Evolutionary conservation across 1,140 invertebrate genomes (phyloP), one percentile per base, ranked within the genome.

Genomic region (Brachionus plicatilis): DNA sequence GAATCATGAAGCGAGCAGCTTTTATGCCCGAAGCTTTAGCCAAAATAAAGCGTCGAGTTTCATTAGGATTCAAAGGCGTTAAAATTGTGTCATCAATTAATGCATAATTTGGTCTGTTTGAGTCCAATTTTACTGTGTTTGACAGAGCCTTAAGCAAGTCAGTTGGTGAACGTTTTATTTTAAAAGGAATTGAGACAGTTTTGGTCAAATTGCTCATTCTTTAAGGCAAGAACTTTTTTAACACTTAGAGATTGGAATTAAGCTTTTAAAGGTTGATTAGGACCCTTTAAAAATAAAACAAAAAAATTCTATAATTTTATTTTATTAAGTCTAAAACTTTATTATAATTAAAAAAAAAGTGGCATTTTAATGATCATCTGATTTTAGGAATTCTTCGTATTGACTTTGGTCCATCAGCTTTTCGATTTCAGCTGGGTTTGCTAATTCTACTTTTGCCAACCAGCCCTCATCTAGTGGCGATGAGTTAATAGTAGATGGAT

Each of bases 311-410:
- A 66, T 20, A 24, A 24, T 20, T 66, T 9, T 27, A 68, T 24
- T 68, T 68, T 68, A 68, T 68, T 68, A 68, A 68, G 66, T 68
- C 66, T 68, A 68, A 68, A 68, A 68, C 12, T 68, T 14, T 29
- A 12, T 27, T 80, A 27, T 80, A 53, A 47, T 33, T 37, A 78
- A 56, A 53, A 53, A 2, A 43, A 72, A 2, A 41, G n/a, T 43
- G n/a, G 41, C 17, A 72, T 72, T 41, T 20, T 65, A 82, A 65
- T 82, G 53, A 41, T 82, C 33, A 65, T 82, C 79, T 43, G 79
- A 82, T 68, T 82, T 82, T 12, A 82, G 27, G 27, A 82, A 84
- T 65, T 84, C 83, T 68, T 84, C 66, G 53, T 84, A 84, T 84
- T 84, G 66, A 5, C n/a, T 60, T 29, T 84, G 45, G 27, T 84